These are phyloP conservation scores for Labeo calbasu DNA, from an alignment of 2,797 vertebrate genomes.

Conservation along the genomic window DNA sequence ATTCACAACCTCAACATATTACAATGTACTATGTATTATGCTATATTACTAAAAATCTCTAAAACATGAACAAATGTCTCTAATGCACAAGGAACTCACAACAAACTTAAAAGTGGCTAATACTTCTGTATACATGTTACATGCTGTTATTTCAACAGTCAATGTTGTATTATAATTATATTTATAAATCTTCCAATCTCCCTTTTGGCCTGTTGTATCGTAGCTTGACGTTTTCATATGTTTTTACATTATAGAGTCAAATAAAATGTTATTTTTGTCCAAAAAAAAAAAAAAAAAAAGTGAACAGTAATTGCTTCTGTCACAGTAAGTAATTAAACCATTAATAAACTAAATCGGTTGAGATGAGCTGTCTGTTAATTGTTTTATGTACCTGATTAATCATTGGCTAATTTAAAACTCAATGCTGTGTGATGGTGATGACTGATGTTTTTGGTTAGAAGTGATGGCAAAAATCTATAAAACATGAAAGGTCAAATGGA, in stretches of 20 bases:
- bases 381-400: neutral
- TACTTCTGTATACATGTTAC: neutral
- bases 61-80: neutral
- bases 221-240: neutral
- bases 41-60: neutral
- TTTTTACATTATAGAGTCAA: neutral
- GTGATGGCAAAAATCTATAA: slow-evolving; percentile 10
- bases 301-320: neutral
- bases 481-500: slow-evolving; percentile 7
- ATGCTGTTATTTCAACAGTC: neutral
- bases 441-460: neutral
- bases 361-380: neutral
- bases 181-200: neutral
- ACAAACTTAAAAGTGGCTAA: no score
- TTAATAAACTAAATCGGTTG: neutral
- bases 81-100: neutral
- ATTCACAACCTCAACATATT: slow-evolving; percentile 7
- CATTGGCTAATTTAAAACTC: neutral
- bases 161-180: neutral
- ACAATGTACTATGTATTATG: neutral
- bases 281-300: no score
- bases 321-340: neutral
- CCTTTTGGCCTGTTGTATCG: neutral
- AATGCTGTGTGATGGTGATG: neutral
- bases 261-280: neutral